Percentiles rank a stretch among this genome's conserved stretches.
phyloP scores from a whole-genome alignment of 2,797 vertebrate genomes.

The Furcifer pardalis region DNA sequence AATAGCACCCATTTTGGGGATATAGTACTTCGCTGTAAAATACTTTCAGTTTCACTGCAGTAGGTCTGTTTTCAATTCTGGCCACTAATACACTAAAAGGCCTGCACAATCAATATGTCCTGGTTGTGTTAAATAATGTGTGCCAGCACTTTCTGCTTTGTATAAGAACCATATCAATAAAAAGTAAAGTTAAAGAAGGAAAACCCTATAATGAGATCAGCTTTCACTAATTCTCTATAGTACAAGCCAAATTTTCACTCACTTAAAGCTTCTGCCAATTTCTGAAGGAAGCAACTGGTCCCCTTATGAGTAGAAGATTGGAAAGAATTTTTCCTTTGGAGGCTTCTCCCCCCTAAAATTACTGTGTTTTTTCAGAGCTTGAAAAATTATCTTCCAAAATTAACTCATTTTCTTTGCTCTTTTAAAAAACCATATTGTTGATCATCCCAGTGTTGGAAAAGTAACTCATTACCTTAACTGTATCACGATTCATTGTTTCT shows the following conservation, averaged over 20 bases:
- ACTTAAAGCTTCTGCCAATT: slow-evolving; percentile 50
- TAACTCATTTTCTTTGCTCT: no score
- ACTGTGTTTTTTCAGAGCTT: no score
- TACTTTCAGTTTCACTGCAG: background rate
- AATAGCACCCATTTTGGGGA: slow-evolving; percentile 3
- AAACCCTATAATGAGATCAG: slow-evolving; percentile 16
- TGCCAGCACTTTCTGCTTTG: slow-evolving; percentile 6
- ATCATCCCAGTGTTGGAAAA: no score
- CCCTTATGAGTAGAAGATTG: background rate
- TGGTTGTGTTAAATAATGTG: slow-evolving; percentile 7
- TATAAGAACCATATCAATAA: slow-evolving; percentile 19
- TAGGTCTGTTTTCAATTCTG: slow-evolving; percentile 13
- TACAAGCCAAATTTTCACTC: slow-evolving; percentile 37
- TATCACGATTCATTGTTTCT: no score
- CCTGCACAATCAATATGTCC: background rate
- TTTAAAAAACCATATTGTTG: no score
- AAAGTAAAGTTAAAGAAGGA: slow-evolving; percentile 32
- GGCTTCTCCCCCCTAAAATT: background rate
- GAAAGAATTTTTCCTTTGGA: background rate
- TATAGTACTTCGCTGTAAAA: background rate
- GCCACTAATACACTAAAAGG: background rate
- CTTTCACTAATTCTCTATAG: slow-evolving; percentile 22
- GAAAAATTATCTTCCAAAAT: no score
- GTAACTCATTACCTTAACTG: no score
- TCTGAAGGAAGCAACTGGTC: slow-evolving; percentile 51